phyloP scores from a whole-genome alignment of 2,113 vertebrate genomes.

The Geococcyx californianus region DNA sequence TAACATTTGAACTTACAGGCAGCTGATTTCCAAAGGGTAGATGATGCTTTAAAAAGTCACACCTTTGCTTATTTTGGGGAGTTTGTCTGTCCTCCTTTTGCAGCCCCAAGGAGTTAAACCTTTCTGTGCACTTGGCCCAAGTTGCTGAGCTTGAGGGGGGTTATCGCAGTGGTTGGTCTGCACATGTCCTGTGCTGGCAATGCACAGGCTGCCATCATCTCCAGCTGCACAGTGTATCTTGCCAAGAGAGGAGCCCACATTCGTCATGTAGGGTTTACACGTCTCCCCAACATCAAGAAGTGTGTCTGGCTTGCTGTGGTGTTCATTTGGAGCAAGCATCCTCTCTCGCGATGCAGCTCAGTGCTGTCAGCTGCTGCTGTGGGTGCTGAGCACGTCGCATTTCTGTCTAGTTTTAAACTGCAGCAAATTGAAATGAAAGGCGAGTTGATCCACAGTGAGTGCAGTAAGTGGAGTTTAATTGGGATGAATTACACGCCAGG shows the following conservation, averaged over 20 bases:
- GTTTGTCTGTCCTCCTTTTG: neutral
- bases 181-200: accelerated
- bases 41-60: neutral
- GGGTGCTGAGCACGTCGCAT: neutral
- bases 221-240: accelerated
- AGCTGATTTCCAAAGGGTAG: neutral
- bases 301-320: accelerated
- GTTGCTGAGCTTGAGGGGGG: neutral
- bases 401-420: neutral
- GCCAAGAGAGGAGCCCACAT: accelerated
- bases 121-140: neutral
- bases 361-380: neutral
- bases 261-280: neutral
- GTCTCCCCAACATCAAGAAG: neutral
- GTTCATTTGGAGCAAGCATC: neutral
- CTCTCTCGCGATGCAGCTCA: neutral
- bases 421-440: neutral
- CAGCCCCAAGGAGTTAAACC: neutral
- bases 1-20: neutral
- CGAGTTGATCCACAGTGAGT: neutral
- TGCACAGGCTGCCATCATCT: neutral
- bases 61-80: neutral
- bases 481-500: conserved; percentile 38
- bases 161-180: neutral
- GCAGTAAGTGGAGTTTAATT: conserved; percentile 38